Evolutionary conservation across 2,797 vertebrate species (phyloP).

Genomic region (Alectoris magna): DNA sequence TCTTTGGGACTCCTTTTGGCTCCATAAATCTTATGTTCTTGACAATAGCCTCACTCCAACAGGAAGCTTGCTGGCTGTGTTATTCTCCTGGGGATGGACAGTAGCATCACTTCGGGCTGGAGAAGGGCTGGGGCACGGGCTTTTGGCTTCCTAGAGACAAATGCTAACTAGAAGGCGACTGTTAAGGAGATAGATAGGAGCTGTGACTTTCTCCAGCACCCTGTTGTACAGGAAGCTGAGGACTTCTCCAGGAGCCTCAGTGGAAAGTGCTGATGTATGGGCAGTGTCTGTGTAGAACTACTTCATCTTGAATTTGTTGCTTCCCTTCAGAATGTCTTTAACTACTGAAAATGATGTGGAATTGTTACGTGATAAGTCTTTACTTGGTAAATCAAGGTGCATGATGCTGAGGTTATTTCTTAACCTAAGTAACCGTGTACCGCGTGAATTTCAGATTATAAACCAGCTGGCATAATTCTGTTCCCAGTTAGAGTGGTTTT

Average conservation of each 20-base stretch:
- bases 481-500: slow-evolving; percentile 21
- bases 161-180: neutral
- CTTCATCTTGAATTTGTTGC: neutral
- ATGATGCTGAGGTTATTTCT: neutral
- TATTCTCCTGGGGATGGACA: neutral
- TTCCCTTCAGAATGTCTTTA: neutral
- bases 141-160: neutral
- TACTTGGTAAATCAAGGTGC: neutral
- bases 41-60: neutral
- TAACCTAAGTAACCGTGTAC: neutral
- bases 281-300: neutral
- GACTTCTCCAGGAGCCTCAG: neutral
- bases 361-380: neutral
- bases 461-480: neutral
- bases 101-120: accelerated
- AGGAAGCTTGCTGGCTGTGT: neutral
- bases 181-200: neutral
- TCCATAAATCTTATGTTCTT: neutral
- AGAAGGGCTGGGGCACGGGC: neutral
- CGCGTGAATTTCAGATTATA: neutral
- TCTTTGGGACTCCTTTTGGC: neutral
- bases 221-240: accelerated
- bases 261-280: neutral
- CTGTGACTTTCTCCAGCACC: neutral
- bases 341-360: neutral